phyloP scores from a whole-genome alignment of 2,113 vertebrate genomes.

The Cavia aperea region DNA sequence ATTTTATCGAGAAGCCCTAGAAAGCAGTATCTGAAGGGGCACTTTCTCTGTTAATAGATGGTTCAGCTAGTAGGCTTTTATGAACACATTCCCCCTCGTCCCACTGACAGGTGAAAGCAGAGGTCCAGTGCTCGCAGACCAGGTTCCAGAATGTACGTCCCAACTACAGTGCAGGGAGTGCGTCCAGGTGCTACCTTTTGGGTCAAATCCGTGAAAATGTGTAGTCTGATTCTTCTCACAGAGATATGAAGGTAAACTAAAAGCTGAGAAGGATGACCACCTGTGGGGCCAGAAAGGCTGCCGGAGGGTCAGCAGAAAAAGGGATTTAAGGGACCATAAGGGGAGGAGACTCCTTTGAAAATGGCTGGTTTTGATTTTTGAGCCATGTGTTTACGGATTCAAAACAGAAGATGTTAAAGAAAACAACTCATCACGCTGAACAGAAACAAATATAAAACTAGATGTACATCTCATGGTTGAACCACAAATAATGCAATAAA shows the following conservation, averaged over 20 bases:
- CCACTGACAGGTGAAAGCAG: not conserved
- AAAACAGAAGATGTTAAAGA: not conserved
- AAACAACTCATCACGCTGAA: not conserved
- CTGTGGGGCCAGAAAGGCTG: not conserved
- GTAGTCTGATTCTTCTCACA: not conserved
- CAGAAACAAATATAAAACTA: not conserved
- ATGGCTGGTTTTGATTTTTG: not conserved
- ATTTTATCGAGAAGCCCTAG: not conserved
- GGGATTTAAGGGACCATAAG: not conserved
- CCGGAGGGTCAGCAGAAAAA: not conserved
- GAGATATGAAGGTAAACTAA: not conserved
- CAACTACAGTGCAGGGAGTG: not conserved
- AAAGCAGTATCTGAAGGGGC: not conserved
- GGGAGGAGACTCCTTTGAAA: not conserved
- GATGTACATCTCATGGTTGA: not conserved
- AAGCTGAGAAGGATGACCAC: not conserved
- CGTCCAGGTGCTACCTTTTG: not conserved
- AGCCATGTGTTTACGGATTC: not conserved
- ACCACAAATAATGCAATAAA: accelerated
- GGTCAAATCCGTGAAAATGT: not conserved
- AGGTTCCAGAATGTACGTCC: not conserved
- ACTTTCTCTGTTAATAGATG: constrained; percentile 13
- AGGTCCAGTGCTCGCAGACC: not conserved
- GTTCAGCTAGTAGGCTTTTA: not conserved
- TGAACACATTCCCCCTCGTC: not conserved